Percentiles rank a stretch among this genome's conserved stretches.
phyloP scores from a whole-genome alignment of 1,140 invertebrate genomes.

The Ostrea denselamellosa region DNA sequence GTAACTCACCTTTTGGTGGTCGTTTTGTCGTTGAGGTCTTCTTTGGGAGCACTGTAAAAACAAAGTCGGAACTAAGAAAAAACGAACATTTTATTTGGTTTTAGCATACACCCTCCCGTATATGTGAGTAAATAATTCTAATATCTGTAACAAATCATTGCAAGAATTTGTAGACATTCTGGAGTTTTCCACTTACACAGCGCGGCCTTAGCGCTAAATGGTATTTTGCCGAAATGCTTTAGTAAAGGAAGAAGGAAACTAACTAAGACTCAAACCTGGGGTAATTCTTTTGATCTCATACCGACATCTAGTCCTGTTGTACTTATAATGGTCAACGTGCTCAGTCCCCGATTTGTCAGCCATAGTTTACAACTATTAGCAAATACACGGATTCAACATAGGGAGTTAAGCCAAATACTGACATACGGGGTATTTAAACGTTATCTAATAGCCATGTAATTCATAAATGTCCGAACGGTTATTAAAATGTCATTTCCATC shows the following conservation, averaged over 20 bases:
- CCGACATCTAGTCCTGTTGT: constrained; percentile 40
- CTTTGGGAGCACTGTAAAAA: not conserved
- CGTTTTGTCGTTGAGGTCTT: not conserved
- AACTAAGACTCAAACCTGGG: constrained; percentile 34
- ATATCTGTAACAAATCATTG: too few relatives aligned
- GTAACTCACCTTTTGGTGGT: not conserved
- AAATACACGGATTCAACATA: not conserved
- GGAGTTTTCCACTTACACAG: not conserved
- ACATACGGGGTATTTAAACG: constrained; percentile 9
- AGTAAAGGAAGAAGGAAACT: not conserved
- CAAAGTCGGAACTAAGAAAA: not conserved
- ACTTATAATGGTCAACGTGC: not conserved
- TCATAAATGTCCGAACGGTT: not conserved
- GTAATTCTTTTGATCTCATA: constrained; percentile 42
- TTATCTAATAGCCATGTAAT: constrained; percentile 16
- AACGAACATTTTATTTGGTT: not conserved
- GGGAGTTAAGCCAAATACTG: not conserved
- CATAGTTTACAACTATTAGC: constrained; percentile 12
- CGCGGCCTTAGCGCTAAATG: not conserved
- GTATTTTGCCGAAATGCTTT: not conserved
- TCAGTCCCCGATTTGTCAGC: not conserved
- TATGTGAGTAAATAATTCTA: too few relatives aligned
- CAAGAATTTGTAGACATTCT: too few relatives aligned
- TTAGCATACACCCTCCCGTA: too few relatives aligned
- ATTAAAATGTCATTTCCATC: not conserved